phyloP scores from a whole-genome alignment of 2,888 invertebrate species.

The Ectemnius lituratus region DNA sequence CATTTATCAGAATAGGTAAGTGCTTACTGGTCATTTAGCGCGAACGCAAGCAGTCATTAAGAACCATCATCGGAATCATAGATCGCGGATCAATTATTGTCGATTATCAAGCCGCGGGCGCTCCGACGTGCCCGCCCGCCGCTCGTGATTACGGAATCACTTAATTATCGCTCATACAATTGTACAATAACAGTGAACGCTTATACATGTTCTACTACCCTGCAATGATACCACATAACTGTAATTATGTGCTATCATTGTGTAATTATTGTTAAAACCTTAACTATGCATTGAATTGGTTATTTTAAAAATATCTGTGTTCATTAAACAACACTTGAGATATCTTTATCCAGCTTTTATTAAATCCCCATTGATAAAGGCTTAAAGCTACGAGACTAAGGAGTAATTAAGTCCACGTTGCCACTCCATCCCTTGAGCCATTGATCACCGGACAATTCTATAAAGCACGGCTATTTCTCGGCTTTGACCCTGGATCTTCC shows the following conservation, averaged over 20 bases:
- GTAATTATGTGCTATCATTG: slow-evolving; percentile 24
- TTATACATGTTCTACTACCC: slow-evolving; percentile 11
- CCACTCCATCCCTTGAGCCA: background rate
- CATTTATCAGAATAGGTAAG: background rate
- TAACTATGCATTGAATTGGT: no score
- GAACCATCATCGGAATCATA: slow-evolving; percentile 43
- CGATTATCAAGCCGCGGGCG: slow-evolving; percentile 36
- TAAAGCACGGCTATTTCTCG: background rate
- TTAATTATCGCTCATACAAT: slow-evolving; percentile 49
- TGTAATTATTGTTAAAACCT: no score
- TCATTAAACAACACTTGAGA: no score
- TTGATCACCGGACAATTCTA: slow-evolving; percentile 3
- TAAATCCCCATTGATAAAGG: background rate
- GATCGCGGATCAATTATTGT: slow-evolving; percentile 45
- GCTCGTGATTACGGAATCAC: slow-evolving; percentile 52
- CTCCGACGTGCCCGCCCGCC: slow-evolving; percentile 24
- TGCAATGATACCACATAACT: slow-evolving; percentile 9
- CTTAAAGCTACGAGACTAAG: slow-evolving; percentile 4
- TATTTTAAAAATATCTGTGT: no score
- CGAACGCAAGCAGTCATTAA: slow-evolving; percentile 48
- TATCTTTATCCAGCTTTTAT: no score
- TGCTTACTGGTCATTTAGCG: slow-evolving; percentile 34
- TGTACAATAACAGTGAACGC: slow-evolving; percentile 14
- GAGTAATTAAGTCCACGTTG: background rate
- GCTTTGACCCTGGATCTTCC: background rate